These are phyloP conservation scores for Rutilus rutilus DNA, from an alignment of 2,113 vertebrate species.

Conservation along the genomic window DNA sequence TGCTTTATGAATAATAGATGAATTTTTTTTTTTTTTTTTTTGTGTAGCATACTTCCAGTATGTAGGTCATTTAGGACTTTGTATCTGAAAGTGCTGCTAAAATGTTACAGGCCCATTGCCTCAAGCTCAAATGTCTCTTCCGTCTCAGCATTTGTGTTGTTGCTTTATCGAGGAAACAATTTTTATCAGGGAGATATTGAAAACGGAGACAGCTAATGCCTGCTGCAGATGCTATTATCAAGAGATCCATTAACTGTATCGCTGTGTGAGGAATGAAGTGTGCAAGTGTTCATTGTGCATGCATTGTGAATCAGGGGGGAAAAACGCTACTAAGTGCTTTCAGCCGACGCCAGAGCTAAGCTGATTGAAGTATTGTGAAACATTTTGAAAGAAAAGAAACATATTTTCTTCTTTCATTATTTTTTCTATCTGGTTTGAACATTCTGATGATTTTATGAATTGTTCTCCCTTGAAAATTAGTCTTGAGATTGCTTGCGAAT, in stretches of 20 bases:
- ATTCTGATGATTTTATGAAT: neutral
- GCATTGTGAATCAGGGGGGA: conserved; percentile 50
- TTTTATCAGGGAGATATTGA: conserved; percentile 21
- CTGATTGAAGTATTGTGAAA: conserved; percentile 60
- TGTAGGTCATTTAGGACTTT: conserved; percentile 54
- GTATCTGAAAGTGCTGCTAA: conserved; percentile 43
- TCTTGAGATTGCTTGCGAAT: neutral
- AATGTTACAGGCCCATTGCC: conserved; percentile 35
- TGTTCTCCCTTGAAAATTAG: neutral
- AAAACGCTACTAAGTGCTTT: conserved; percentile 45
- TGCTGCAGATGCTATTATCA: conserved; percentile 59
- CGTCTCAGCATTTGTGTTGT: neutral
- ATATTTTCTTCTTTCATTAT: neutral
- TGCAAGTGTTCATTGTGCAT: conserved; percentile 38
- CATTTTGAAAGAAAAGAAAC: conserved; percentile 46
- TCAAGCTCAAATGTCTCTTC: conserved; percentile 13
- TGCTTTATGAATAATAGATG: conserved; percentile 57
- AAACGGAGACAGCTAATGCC: conserved; percentile 48
- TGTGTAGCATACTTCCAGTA: conserved; percentile 51
- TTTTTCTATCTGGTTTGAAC: neutral
- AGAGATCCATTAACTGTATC: conserved; percentile 58
- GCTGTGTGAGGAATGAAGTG: conserved; percentile 55
- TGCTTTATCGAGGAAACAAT: conserved; percentile 4
- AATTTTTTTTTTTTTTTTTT: conserved; percentile 22
- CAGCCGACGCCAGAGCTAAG: conserved; percentile 18